Evolutionary conservation across 2,113 vertebrate species (phyloP), one percentile per base, ranked within the genome.

Genomic region (Periophthalmodon schlosseri): DNA sequence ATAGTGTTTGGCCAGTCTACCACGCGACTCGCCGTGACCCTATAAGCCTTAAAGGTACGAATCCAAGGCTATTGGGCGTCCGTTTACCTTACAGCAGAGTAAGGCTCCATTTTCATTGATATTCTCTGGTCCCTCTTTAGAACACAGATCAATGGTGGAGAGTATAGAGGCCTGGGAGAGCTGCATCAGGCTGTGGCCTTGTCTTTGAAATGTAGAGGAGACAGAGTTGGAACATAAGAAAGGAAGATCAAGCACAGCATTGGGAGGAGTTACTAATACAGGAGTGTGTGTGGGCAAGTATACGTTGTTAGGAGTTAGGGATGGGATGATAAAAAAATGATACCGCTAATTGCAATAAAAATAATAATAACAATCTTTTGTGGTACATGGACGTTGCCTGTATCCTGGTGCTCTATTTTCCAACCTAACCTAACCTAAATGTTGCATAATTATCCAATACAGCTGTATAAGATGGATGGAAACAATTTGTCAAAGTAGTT

Each of bases 221-320:
- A 21, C 16, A 72, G 23, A 74, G 73, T 64, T 64, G n/a, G 28
- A 60, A 68, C 74, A 79, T 57, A 34, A 66, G 69, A 76, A 78
- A 64, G 47, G 7, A 47, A 78, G 73, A 84, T 82, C 56, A 84
- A 76, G 84, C 54, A 65, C 33, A 52, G 47, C 72, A 61, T 44
- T 16, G 60, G n/a, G 0, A 2, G 21, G 56, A 58, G 56, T 58
- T 57, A 28, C 52, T 60, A 5, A 60, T 16, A 16, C 23, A 33
- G 36, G 36, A 39, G 2, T 5, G 14, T 6, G 58, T 24, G n/a
- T 24, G 21, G 14, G 50, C 16, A 16, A 50, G 14, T 5, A 50
- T 50, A 50, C 36, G 9, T 1, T 39, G 36, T 39, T 8, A 39
- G 36, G 5, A 39, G 36, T 39, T 39, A 2, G 9, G 36, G 36